Evolutionary conservation across 2,113 vertebrate species (phyloP).

Genomic region (Motacilla tschutschensis): DNA sequence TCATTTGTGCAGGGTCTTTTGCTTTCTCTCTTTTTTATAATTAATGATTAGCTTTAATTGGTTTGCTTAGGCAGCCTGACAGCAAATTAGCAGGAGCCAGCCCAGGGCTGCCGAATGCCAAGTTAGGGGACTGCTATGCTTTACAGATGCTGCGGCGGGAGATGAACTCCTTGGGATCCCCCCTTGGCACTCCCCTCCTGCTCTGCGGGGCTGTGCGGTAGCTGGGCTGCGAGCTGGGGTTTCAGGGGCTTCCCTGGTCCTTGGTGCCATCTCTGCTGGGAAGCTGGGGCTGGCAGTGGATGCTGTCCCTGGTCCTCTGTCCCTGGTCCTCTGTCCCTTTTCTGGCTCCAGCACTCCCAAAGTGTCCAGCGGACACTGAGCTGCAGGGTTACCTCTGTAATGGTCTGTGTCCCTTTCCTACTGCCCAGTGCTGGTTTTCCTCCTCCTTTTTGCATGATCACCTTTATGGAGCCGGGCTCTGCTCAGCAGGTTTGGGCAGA

Average conservation of each 20-base stretch:
- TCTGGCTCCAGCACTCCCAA: background rate
- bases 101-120: slow-evolving; percentile 55
- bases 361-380: background rate
- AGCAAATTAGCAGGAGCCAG: slow-evolving; percentile 76
- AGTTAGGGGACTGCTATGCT: slow-evolving; percentile 36
- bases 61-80: slow-evolving; percentile 81
- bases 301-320: background rate
- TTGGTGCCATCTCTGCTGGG: background rate
- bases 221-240: fast-evolving
- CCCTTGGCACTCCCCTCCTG: background rate
- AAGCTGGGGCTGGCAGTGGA: background rate
- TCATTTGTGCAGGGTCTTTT: slow-evolving; percentile 22
- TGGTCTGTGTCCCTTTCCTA: background rate
- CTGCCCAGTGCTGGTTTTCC: background rate
- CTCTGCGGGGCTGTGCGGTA: background rate
- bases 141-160: background rate
- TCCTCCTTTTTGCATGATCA: background rate
- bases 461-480: background rate
- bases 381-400: background rate
- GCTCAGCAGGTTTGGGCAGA: background rate
- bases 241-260: background rate
- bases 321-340: background rate
- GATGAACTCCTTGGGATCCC: background rate
- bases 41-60: slow-evolving; percentile 89
- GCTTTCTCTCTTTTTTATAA: slow-evolving; percentile 77